These are phyloP conservation scores for Ochropleura plecta DNA, from an alignment of 2,888 invertebrate genomes.

Conservation along the genomic window DNA sequence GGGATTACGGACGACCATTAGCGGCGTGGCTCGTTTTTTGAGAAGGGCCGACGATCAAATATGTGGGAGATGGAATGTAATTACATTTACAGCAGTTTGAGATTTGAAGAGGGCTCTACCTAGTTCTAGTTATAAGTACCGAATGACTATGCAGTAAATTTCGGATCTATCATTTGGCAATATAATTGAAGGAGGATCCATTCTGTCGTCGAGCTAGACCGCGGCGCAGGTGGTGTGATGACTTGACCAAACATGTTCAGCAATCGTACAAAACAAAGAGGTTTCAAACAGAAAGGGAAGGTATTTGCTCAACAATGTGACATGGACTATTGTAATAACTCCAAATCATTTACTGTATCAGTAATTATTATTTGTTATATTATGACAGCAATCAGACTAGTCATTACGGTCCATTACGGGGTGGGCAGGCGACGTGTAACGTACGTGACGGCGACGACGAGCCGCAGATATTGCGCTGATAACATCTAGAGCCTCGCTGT, in stretches of 20 bases:
- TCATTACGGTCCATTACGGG: conserved; percentile 54
- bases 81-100: conserved; percentile 21
- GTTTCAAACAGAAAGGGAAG: background rate
- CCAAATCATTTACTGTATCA: conserved; percentile 6
- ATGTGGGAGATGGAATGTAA: conserved; percentile 22
- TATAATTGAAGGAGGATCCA: background rate
- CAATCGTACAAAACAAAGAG: background rate
- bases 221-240: background rate
- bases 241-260: background rate
- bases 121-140: background rate
- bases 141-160: background rate
- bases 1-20: conserved; percentile 55
- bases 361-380: conserved; percentile 26
- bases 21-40: conserved; percentile 30
- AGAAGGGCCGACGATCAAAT: conserved; percentile 28
- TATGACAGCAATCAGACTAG: conserved; percentile 45
- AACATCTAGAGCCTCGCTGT: conserved; percentile 16
- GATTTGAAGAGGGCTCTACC: conserved; percentile 8
- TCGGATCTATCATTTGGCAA: background rate
- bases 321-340: background rate
- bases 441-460: conserved; percentile 50
- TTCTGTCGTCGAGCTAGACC: background rate
- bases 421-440: conserved; percentile 22
- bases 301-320: background rate
- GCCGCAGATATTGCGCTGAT: conserved; percentile 51